Evolutionary conservation across 2,888 invertebrate species (phyloP).

Genomic region (Matsumyia berberina): DNA sequence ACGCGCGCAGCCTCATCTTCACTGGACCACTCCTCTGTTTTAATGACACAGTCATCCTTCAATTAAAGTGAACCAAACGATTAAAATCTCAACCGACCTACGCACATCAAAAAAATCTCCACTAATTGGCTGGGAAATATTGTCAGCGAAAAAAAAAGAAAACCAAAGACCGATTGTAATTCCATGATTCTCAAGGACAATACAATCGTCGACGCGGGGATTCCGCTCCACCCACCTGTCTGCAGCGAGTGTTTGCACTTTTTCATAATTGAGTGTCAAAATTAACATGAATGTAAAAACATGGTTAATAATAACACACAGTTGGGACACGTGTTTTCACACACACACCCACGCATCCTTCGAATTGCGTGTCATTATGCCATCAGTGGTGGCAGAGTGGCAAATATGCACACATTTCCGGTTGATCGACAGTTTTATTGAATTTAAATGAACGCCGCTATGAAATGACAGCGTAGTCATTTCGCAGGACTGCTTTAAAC

Average conservation of each 20-base stretch:
- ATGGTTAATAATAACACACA: conserved; percentile 36
- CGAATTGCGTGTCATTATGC: not conserved
- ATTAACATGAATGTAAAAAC: conserved; percentile 44
- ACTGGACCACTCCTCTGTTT: not conserved
- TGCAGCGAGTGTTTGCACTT: conserved; percentile 27
- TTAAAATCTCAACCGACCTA: conserved; percentile 49
- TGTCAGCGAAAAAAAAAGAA: not conserved
- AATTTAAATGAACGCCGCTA: conserved; percentile 35
- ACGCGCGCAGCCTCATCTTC: not conserved
- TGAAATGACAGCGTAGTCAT: conserved; percentile 24
- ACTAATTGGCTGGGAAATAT: conserved; percentile 38
- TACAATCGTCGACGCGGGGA: conserved; percentile 25
- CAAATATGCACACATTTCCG: conserved; percentile 5
- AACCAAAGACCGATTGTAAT: conserved; percentile 34
- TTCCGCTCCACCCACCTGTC: not conserved
- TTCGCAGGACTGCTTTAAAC: not conserved
- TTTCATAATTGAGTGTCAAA: conserved; percentile 58
- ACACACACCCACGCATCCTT: not conserved
- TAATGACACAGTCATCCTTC: conserved; percentile 40
- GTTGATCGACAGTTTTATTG: conserved; percentile 57
- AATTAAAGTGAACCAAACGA: conserved; percentile 42
- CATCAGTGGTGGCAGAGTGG: not conserved
- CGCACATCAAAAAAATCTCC: conserved; percentile 26
- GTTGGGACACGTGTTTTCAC: conserved; percentile 10
- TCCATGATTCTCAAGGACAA: conserved; percentile 45